Percentiles rank a stretch among this genome's conserved stretches.
phyloP scores from a whole-genome alignment of 2,797 vertebrate species.

The Diglossa cyanea region DNA sequence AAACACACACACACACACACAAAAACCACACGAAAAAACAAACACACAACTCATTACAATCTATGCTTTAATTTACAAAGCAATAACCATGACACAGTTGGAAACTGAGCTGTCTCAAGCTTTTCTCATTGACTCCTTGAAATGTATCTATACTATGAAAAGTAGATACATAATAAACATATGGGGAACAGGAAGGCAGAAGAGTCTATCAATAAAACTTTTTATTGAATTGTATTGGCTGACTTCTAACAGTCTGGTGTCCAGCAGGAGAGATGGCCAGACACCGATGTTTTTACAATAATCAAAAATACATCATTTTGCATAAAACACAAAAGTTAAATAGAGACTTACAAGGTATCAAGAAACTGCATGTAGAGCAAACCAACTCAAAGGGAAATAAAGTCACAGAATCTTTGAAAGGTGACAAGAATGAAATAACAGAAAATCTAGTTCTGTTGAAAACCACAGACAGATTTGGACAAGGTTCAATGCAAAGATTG shows the following conservation, averaged over 20 bases:
- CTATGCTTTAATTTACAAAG: constrained; percentile 59
- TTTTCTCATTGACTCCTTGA: background rate
- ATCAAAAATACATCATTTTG: background rate
- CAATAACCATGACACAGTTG: constrained; percentile 29
- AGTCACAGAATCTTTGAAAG: background rate
- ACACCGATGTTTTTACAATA: fast-evolving
- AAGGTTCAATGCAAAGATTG: background rate
- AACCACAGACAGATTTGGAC: background rate
- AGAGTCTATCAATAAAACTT: background rate
- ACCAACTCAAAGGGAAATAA: background rate
- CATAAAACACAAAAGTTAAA: background rate
- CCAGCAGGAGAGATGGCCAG: background rate
- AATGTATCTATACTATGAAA: background rate
- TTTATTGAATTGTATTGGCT: background rate
- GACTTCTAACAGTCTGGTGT: background rate
- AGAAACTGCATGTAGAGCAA: background rate
- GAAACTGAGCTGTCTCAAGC: constrained; percentile 15
- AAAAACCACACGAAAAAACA: constrained; percentile 44
- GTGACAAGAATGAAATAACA: background rate
- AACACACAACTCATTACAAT: constrained; percentile 36
- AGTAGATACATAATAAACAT: background rate
- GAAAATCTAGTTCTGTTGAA: background rate
- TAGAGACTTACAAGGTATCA: background rate
- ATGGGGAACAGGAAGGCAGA: background rate
- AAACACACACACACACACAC: background rate